Evolutionary conservation across 37 sponge, comb jelly and placozoan species (phyloP).

Genomic region (Mnemiopsis leidyi): DNA sequence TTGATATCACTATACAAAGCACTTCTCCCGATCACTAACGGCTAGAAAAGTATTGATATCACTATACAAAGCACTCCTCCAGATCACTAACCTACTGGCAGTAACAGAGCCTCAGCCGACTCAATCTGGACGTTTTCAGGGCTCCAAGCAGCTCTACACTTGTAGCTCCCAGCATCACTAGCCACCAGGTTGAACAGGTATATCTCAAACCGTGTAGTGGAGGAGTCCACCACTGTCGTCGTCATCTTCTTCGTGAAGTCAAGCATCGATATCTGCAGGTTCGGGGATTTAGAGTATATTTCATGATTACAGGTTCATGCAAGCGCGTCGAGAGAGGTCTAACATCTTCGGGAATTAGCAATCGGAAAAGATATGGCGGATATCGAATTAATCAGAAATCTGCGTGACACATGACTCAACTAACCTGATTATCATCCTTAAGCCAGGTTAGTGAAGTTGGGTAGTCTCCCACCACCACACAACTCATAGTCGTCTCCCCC

Average conservation of each 20-base stretch:
- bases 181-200: not conserved
- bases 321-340: too few species aligned
- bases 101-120: not conserved
- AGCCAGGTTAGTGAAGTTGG: not conserved
- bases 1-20: too few species aligned
- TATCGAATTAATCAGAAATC: too few species aligned
- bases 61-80: too few species aligned
- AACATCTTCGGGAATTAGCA: too few species aligned
- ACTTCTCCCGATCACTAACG: too few species aligned
- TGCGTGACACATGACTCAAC: too few species aligned
- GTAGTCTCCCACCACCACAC: not conserved
- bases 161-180: not conserved
- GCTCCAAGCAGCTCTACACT: not conserved
- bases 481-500: not conserved
- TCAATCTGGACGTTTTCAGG: not conserved
- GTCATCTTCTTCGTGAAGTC: not conserved
- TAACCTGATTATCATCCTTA: not conserved
- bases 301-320: too few species aligned
- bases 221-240: not conserved
- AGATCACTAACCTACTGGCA: not conserved
- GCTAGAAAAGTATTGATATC: too few species aligned
- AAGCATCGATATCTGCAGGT: not conserved
- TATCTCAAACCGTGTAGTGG: not conserved
- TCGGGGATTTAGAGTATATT: too few species aligned
- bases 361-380: too few species aligned